phyloP scores from a whole-genome alignment of 1,140 invertebrate species.

The Bactericera cockerelli region DNA sequence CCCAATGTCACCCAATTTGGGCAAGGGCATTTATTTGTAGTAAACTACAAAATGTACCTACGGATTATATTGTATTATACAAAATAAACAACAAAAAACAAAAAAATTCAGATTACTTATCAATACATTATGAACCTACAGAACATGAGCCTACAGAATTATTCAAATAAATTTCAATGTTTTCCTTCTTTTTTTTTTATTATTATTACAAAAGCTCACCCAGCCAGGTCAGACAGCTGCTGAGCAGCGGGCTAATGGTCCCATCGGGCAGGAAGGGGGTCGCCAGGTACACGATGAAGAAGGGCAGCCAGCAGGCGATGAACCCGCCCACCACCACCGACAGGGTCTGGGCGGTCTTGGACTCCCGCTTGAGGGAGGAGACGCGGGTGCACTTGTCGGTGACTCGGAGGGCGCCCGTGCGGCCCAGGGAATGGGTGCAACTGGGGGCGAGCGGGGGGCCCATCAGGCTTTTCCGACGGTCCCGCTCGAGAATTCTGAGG shows the following conservation, averaged over 20 bases:
- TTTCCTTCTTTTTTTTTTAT: no score
- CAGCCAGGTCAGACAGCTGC: slow-evolving; percentile 74
- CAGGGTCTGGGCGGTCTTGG: slow-evolving; percentile 76
- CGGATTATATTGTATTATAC: no score
- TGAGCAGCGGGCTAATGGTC: slow-evolving; percentile 39
- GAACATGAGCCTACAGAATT: no score
- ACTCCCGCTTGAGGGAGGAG: slow-evolving; percentile 50
- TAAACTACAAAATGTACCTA: no score
- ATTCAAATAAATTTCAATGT: no score
- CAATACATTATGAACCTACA: no score
- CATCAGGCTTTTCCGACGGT: background rate
- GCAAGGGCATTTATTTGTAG: no score
- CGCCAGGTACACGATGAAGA: slow-evolving; percentile 72
- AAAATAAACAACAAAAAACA: no score
- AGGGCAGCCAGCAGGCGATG: slow-evolving; percentile 76
- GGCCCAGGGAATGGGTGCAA: background rate
- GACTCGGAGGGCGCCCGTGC: background rate
- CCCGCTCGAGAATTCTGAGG: background rate
- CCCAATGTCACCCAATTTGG: no score
- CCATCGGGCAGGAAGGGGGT: slow-evolving; percentile 48
- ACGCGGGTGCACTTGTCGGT: slow-evolving; percentile 30
- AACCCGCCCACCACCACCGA: slow-evolving; percentile 85
- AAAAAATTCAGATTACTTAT: no score
- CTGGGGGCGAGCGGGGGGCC: no score
- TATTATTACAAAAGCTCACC: no score